Conservation (phyloP, 92 coral and sea anemone genomes). For the Porites evermanni region DNA sequence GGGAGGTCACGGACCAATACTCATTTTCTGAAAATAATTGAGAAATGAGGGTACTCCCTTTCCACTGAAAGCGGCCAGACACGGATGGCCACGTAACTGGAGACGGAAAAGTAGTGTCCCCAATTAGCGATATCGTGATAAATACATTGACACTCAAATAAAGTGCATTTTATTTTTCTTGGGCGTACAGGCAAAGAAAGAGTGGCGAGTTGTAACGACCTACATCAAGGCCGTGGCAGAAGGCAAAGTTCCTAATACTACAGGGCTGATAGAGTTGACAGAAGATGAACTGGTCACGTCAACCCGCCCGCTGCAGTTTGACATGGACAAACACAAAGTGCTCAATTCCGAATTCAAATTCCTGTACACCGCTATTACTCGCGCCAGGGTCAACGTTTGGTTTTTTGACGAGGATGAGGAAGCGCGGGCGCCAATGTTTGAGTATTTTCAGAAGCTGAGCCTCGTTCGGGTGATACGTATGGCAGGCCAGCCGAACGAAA, state of each 20-base stretch:
- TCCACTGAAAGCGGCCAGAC: no score
- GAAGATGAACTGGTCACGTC: conserved; percentile 69
- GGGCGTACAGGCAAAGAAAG: conserved; percentile 79
- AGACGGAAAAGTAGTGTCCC: no score
- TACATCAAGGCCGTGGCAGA: conserved; percentile 65
- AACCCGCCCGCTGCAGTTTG: conserved; percentile 85
- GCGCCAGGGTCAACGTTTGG: conserved; percentile 98
- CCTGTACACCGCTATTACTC: conserved; percentile 93
- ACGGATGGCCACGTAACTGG: no score
- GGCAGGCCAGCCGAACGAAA: conserved; percentile 46
- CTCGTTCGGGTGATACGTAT: conserved; percentile 83
- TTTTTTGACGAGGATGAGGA: conserved; percentile 94
- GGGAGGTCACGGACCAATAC: no score
- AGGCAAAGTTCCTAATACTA: conserved; percentile 42
- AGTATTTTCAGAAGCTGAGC: conserved; percentile 79
- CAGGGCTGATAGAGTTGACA: conserved; percentile 75
- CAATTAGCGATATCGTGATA: no score
- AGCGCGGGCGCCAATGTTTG: conserved; percentile 90
- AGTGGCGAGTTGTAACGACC: conserved; percentile 93
- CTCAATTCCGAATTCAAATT: conserved; percentile 90
- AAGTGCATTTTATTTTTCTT: neutral
- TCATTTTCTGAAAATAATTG: no score
- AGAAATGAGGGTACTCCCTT: no score
- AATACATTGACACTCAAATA: neutral
- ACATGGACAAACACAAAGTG: conserved; percentile 85